Base-by-base conservation (phyloP, 2,888 invertebrate genomes). In the Phortica magna region DNA sequence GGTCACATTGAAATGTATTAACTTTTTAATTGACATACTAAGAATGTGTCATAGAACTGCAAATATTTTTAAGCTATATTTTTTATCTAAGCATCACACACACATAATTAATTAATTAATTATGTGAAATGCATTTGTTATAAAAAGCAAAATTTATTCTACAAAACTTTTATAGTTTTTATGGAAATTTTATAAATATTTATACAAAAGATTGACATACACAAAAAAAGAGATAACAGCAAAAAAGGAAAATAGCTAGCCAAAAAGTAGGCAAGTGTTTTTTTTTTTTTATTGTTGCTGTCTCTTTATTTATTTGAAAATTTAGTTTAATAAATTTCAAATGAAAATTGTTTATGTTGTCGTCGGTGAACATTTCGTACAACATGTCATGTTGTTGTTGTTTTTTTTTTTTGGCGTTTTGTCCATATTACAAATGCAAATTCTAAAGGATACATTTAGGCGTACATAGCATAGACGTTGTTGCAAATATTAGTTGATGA, bases 401-500 rank as follows among this genome's bases (percentile, higher is more conserved):
- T 68, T 73, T 67, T 65, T 39, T 64, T 70, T 22, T 73, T 72
- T 75, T 43, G 73, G 43, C 74, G 74, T 79, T 61, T 75, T 65
- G 48, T 14, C 22, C 19, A 42, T 68, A 10, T 3, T 48, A n/a
- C 17, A n/a, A 78, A 78, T 68, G 75, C 48, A 55, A 78, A 78
- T 78, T 78, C 65, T 75, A 75, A 72, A 67, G 19, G 17, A 61
- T 61, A 61, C 19, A 61, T 22, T 22, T 1, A 61, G 59, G 59
- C 59, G 19, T 61, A 61, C 22, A 61, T 61, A 19, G 59, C 59
- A 61, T 61, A 67, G 22, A 67, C 39, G n/a, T 67, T 68, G 65
- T 55, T 75, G 75, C 75, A 76, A 79, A 79, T 79, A 57, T 75
- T 75, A 73, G 68, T 41, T 43, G 68, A 68, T 68, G 68, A 43